Base-by-base conservation (phyloP, 2,888 invertebrate species). In the Charanyca ferruginea region DNA sequence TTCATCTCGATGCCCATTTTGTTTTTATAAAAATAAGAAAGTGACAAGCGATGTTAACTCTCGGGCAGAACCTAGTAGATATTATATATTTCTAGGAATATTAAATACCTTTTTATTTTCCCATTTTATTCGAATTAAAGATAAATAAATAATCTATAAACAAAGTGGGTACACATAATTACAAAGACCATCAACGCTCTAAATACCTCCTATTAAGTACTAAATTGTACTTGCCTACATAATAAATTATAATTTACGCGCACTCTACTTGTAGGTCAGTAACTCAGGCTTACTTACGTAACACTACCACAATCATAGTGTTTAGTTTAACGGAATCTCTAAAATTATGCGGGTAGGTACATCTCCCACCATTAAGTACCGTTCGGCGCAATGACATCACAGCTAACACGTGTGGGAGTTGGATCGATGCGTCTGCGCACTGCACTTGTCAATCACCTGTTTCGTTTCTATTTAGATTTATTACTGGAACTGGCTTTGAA, bases 301-400 rank as follows among this genome's bases (percentile, higher is more conserved):
- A 75, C 51, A 18, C 41, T 3, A 38, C 13, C 9, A 59, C 53
- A 58, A 66, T 47, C 16, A 35, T 58, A 67, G 47, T 58, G 35
- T 67, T 73, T 73, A 67, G 58, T 49, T 75, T 71, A 77, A 80
- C 80, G 77, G 78, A 66, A 71, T 63, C 57, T 64, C 52, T 62
- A 9, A 71, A 80, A 69, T 76, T 58, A 80, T 74, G 59, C 77
- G 65, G 63, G 68, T 61, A 59, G 57, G 53, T 66, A 66, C 57
- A 7, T 68, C 60, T 65, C 52, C 57, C 63, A 38, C 60, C 28
- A 75, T 79, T 72, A 75, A 76, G 83, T 85, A 85, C 87, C 86
- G 86, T 87, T 84, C 66, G 63, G 80, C 71, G 74, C 83, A 84
- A 80, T 83, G 87, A 85, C 86, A 81, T 85, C 82, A 83, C 66